phyloP scores from a whole-genome alignment of 2,888 invertebrate species.

The Enchytraeus crypticus region DNA sequence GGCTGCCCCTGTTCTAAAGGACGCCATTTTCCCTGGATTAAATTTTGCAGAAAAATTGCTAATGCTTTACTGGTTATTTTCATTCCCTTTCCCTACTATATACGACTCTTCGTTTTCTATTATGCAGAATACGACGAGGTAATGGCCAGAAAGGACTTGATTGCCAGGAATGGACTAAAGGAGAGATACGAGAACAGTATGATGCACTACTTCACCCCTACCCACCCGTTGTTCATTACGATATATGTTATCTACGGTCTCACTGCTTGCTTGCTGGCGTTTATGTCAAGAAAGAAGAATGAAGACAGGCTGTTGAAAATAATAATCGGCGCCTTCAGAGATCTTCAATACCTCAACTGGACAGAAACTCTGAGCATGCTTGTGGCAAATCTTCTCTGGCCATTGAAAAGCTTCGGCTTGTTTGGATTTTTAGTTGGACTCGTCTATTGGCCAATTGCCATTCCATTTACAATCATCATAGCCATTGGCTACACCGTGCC shows the following conservation, averaged over 20 bases:
- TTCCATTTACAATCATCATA: slow-evolving; percentile 33
- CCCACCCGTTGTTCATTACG: slow-evolving; percentile 38
- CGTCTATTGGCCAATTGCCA: slow-evolving; percentile 32
- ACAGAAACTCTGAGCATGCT: slow-evolving; percentile 36
- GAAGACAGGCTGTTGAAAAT: slow-evolving; percentile 28
- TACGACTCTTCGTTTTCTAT: slow-evolving; percentile 39
- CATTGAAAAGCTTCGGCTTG: slow-evolving; percentile 40
- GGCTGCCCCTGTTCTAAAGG: too few relatives aligned
- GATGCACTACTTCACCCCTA: slow-evolving; percentile 42
- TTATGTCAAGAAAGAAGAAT: slow-evolving; percentile 23
- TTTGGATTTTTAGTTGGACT: slow-evolving; percentile 37
- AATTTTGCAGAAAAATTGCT: too few relatives aligned
- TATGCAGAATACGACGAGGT: slow-evolving; percentile 38
- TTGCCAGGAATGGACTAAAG: slow-evolving; percentile 25
- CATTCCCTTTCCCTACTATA: slow-evolving; percentile 39
- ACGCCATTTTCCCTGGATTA: too few relatives aligned
- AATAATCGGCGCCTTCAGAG: slow-evolving; percentile 34
- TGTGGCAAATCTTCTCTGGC: slow-evolving; percentile 35
- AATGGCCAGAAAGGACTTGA: slow-evolving; percentile 23
- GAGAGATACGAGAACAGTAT: slow-evolving; percentile 31
- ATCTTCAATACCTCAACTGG: slow-evolving; percentile 38
- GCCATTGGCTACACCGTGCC: slow-evolving; percentile 39
- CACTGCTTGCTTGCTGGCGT: slow-evolving; percentile 34
- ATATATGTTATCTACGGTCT: slow-evolving; percentile 38
- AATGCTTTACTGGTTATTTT: slow-evolving; percentile 30